Conservation (phyloP, 2,888 invertebrate genomes). For the Venusia cambrica region DNA sequence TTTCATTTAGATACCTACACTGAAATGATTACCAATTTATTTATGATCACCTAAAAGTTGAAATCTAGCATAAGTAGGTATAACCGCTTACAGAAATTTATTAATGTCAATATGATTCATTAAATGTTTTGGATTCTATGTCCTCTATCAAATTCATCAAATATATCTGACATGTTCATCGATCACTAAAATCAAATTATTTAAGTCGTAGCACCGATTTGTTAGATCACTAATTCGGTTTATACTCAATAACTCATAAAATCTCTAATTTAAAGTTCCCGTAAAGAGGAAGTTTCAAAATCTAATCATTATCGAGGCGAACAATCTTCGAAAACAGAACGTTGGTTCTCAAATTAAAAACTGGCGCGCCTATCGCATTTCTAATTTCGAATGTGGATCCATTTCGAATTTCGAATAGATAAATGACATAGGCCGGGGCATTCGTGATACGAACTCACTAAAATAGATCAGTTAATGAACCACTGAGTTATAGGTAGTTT, state of each 20-base stretch:
- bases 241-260: slow-evolving; percentile 32
- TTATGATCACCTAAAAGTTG: slow-evolving; percentile 20
- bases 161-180: slow-evolving; percentile 25
- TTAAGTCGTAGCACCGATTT: slow-evolving; percentile 24
- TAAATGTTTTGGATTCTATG: slow-evolving; percentile 10
- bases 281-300: slow-evolving; percentile 29
- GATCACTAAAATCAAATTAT: slow-evolving; percentile 25
- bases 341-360: slow-evolving; percentile 33
- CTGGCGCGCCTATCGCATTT: slow-evolving; percentile 33
- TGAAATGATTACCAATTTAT: slow-evolving; percentile 23
- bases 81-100: slow-evolving; percentile 15
- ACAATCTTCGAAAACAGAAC: slow-evolving; percentile 32
- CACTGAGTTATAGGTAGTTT: slow-evolving; percentile 8
- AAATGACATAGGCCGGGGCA: slow-evolving; percentile 30
- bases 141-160: slow-evolving; percentile 15
- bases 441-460: slow-evolving; percentile 21
- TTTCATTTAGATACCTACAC: slow-evolving; percentile 41
- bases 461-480: slow-evolving; percentile 21
- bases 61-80: slow-evolving; percentile 4
- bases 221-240: slow-evolving; percentile 27
- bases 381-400: slow-evolving; percentile 34
- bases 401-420: slow-evolving; percentile 30
- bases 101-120: slow-evolving; percentile 24
- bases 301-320: slow-evolving; percentile 30
- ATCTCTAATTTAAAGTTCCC: slow-evolving; percentile 30